These are phyloP conservation scores for Papilio machaon DNA, from an alignment of 1,140 invertebrate genomes.

Conservation along the genomic window DNA sequence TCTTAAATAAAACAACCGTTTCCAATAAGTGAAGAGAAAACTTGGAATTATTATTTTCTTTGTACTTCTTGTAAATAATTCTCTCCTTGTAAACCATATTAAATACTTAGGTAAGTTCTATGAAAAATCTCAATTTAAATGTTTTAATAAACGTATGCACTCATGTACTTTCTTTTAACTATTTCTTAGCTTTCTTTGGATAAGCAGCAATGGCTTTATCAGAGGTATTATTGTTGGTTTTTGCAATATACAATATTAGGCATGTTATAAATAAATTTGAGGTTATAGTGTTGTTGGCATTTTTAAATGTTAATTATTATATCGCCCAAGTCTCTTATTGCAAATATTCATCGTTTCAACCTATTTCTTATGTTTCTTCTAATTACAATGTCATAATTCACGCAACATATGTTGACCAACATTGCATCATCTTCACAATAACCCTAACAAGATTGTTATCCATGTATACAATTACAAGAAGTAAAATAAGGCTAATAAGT, in stretches of 20 bases:
- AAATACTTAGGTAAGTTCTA: background rate
- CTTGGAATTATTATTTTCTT: background rate
- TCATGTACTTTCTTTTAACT: slow-evolving; percentile 41
- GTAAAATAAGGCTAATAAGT: background rate
- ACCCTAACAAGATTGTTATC: background rate
- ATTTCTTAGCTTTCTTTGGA: slow-evolving; percentile 69
- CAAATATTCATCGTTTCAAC: background rate
- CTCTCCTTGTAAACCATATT: background rate
- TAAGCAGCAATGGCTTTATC: slow-evolving; percentile 63
- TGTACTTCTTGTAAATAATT: background rate
- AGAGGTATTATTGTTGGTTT: slow-evolving; percentile 56
- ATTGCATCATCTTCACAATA: slow-evolving; percentile 24
- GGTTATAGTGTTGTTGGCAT: slow-evolving; percentile 42
- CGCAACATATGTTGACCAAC: background rate
- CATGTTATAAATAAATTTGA: slow-evolving; percentile 36
- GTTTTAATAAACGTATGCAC: slow-evolving; percentile 19
- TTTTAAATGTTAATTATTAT: background rate
- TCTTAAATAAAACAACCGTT: too few species aligned
- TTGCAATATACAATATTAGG: slow-evolving; percentile 32
- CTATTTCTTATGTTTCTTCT: background rate
- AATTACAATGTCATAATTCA: background rate
- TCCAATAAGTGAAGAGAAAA: background rate
- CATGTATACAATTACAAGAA: background rate
- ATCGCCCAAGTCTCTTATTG: background rate
- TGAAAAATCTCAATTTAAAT: background rate